These are phyloP conservation scores for Polydrusus pterygomalis DNA, from an alignment of 2,888 invertebrate genomes.

Conservation along the genomic window DNA sequence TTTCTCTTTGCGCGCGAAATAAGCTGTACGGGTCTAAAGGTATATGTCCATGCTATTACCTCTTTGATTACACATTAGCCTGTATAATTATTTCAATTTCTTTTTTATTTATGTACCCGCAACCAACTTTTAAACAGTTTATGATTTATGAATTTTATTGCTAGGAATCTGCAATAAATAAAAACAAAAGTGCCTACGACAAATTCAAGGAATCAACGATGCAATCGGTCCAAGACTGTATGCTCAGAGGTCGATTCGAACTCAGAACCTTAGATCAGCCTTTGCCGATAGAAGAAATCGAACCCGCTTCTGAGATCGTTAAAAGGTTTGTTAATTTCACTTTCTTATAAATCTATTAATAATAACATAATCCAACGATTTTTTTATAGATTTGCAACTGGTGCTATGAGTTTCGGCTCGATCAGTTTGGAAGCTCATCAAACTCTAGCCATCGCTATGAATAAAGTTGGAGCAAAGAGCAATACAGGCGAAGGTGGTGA, in stretches of 20 bases:
- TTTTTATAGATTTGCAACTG: slow-evolving; percentile 81
- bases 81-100: too few species aligned
- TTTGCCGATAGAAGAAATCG: slow-evolving; percentile 91
- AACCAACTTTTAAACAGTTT: too few species aligned
- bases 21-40: too few species aligned
- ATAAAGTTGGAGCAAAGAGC: slow-evolving; percentile 85
- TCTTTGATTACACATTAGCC: too few species aligned
- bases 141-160: too few species aligned
- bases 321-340: slow-evolving; percentile 76
- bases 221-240: slow-evolving; percentile 89
- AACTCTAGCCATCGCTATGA: slow-evolving; percentile 97
- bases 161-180: slow-evolving; percentile 91
- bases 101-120: too few species aligned
- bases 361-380: background rate
- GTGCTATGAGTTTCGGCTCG: slow-evolving; percentile 78
- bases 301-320: slow-evolving; percentile 95
- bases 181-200: slow-evolving; percentile 89
- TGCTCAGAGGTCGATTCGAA: slow-evolving; percentile 94
- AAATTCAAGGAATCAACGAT: slow-evolving; percentile 90
- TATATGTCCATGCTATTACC: too few species aligned
- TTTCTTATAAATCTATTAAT: background rate
- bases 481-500: slow-evolving; percentile 99
- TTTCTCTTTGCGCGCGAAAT: too few species aligned
- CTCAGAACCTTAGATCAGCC: slow-evolving; percentile 85
- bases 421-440: slow-evolving; percentile 98